phyloP scores from a whole-genome alignment of 2,797 vertebrate genomes.

The Zonotrichia albicollis region DNA sequence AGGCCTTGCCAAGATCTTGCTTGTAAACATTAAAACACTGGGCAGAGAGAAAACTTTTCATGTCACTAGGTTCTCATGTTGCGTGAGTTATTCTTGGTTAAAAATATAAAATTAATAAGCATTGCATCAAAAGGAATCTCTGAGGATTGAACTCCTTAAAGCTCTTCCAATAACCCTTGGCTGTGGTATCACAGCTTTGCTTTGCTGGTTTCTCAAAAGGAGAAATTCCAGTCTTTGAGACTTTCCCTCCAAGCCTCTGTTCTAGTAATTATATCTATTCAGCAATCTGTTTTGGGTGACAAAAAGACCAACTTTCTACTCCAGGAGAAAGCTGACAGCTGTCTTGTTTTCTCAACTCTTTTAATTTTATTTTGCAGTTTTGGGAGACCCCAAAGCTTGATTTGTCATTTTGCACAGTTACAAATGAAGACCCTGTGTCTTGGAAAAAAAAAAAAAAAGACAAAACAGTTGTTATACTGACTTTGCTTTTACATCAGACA shows the following conservation, averaged over 20 bases:
- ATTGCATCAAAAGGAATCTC: background rate
- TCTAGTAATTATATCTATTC: background rate
- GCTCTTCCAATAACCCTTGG: background rate
- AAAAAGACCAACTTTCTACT: background rate
- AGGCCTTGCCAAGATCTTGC: background rate
- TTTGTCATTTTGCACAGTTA: background rate
- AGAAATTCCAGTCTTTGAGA: background rate
- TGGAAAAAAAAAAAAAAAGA: background rate
- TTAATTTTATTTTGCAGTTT: background rate
- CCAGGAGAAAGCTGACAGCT: background rate
- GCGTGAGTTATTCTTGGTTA: background rate
- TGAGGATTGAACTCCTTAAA: background rate
- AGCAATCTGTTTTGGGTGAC: background rate
- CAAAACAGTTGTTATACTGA: background rate
- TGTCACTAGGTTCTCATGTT: background rate
- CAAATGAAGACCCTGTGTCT: background rate
- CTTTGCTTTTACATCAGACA: constrained; percentile 29
- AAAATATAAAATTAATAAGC: background rate
- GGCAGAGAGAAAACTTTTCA: background rate
- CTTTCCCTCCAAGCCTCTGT: background rate
- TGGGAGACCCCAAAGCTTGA: background rate
- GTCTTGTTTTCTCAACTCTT: background rate
- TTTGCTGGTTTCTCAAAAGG: background rate
- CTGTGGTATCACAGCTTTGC: background rate
- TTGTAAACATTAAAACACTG: background rate